These are phyloP conservation scores for Acanthisitta chloris DNA, from an alignment of 2,113 vertebrate species.

Conservation along the genomic window DNA sequence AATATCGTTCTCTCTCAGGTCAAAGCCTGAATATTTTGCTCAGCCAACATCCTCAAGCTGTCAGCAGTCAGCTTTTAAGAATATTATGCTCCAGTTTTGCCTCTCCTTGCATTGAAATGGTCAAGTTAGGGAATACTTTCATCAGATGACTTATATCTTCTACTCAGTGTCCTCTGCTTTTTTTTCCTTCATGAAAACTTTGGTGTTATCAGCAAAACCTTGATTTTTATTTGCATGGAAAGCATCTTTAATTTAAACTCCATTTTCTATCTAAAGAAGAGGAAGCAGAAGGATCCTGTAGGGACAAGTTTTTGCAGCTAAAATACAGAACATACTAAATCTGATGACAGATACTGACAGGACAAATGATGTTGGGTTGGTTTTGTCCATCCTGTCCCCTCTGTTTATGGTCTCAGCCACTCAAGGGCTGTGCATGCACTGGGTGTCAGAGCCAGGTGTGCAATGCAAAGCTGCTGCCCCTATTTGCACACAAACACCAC, in stretches of 20 bases:
- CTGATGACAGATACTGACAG: not conserved
- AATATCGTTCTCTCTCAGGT: not conserved
- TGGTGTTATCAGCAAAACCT: not conserved
- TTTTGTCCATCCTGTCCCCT: not conserved
- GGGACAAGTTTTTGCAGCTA: not conserved
- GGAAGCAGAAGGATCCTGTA: not conserved
- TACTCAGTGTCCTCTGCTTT: not conserved
- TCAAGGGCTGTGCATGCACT: not conserved
- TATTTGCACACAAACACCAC: not conserved
- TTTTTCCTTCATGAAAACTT: not conserved
- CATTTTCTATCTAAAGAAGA: not conserved
- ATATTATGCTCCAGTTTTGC: not conserved
- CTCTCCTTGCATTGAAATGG: not conserved
- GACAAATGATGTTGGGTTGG: not conserved
- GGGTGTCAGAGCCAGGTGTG: not conserved
- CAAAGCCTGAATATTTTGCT: not conserved
- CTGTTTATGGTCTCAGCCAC: not conserved
- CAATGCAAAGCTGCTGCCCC: fast-evolving
- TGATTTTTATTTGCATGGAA: not conserved
- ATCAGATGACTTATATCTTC: not conserved
- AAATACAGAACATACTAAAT: not conserved
- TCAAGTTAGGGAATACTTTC: not conserved
- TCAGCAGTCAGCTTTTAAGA: not conserved
- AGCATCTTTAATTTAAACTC: not conserved
- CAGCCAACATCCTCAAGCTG: not conserved